Percentiles rank a stretch among this genome's conserved stretches.
Evolutionary conservation across 2,888 invertebrate species (phyloP).

Genomic region (Phalera bucephala): DNA sequence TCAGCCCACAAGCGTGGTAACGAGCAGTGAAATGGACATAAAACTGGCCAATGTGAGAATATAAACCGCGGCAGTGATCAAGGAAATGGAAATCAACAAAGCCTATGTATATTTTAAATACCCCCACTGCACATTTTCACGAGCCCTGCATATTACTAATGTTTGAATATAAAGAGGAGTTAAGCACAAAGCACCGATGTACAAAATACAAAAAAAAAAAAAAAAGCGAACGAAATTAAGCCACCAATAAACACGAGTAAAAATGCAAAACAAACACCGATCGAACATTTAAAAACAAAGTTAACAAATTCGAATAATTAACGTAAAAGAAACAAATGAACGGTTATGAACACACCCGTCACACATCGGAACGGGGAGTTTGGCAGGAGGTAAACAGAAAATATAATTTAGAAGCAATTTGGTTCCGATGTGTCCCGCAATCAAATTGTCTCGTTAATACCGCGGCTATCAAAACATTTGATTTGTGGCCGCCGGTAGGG

Average conservation of each 20-base stretch:
- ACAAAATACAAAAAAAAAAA: slow-evolving; percentile 5
- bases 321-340: slow-evolving; percentile 66
- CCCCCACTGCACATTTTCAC: too few species aligned
- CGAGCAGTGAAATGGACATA: too few species aligned
- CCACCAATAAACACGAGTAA: slow-evolving; percentile 9
- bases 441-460: slow-evolving; percentile 84
- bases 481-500: slow-evolving; percentile 67
- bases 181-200: too few species aligned
- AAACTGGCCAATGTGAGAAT: too few species aligned
- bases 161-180: too few species aligned
- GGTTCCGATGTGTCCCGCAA: slow-evolving; percentile 81
- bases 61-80: too few species aligned
- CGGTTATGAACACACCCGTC: slow-evolving; percentile 65
- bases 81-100: too few species aligned
- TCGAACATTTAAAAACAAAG: slow-evolving; percentile 50
- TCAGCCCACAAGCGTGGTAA: too few species aligned
- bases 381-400: slow-evolving; percentile 82
- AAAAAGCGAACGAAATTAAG: slow-evolving; percentile 1
- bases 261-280: slow-evolving; percentile 31
- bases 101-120: too few species aligned
- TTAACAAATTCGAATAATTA: slow-evolving; percentile 69
- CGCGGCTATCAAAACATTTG: slow-evolving; percentile 83
- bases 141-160: too few species aligned
- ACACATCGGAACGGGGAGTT: slow-evolving; percentile 73
- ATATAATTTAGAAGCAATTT: slow-evolving; percentile 84